These are phyloP conservation scores for Pegoplata infirma DNA, from an alignment of 2,888 invertebrate genomes.

Conservation along the genomic window DNA sequence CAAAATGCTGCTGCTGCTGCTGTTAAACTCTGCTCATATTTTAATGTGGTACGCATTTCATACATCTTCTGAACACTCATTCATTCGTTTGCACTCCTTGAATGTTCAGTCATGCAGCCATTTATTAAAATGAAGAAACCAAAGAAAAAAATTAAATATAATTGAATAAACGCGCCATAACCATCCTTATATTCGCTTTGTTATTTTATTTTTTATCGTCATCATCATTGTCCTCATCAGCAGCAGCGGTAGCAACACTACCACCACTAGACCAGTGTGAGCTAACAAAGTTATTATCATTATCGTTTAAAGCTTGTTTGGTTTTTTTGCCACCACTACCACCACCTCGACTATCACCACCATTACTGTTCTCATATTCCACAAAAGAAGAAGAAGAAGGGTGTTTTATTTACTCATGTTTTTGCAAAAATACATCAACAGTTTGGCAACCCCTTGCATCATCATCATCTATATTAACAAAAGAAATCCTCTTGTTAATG, in stretches of 20 bases:
- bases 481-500: slow-evolving; percentile 3
- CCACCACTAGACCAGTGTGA: slow-evolving; percentile 30
- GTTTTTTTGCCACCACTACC: slow-evolving; percentile 13
- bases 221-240: slow-evolving; percentile 29
- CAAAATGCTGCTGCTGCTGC: slow-evolving; percentile 61
- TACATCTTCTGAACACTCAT: slow-evolving; percentile 17
- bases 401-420: slow-evolving; percentile 69
- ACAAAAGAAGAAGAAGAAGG: slow-evolving; percentile 57
- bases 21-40: neutral
- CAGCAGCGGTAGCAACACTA: neutral
- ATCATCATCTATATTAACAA: slow-evolving; percentile 16
- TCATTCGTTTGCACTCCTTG: slow-evolving; percentile 71
- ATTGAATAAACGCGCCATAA: slow-evolving; percentile 75
- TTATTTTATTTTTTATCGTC: slow-evolving; percentile 20
- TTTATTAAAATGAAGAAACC: slow-evolving; percentile 37
- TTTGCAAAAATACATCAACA: slow-evolving; percentile 45
- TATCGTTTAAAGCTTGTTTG: slow-evolving; percentile 48
- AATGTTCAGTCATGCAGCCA: slow-evolving; percentile 74
- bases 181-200: slow-evolving; percentile 55
- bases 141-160: slow-evolving; percentile 58
- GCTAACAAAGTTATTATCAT: slow-evolving; percentile 49
- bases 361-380: neutral
- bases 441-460: slow-evolving; percentile 51
- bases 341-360: neutral
- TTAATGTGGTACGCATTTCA: slow-evolving; percentile 39